Conservation (phyloP, 2,797 vertebrate genomes). For the Phrynocephalus vlangalii region DNA sequence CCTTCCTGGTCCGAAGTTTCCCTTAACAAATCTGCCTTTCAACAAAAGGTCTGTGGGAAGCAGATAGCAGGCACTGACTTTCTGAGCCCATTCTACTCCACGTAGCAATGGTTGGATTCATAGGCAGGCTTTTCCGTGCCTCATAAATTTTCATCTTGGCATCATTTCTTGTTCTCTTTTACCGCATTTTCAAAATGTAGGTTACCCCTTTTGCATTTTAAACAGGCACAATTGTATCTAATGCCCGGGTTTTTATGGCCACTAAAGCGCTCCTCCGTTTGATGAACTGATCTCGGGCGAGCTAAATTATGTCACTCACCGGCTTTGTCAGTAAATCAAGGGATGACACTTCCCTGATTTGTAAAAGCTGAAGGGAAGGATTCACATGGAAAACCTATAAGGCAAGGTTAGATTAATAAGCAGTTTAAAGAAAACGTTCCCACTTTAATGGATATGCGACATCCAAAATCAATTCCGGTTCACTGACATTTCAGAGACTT, state of each 20-base stretch:
- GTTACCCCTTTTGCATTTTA: slow-evolving; percentile 81
- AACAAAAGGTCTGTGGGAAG: slow-evolving; percentile 61
- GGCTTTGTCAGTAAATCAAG: slow-evolving; percentile 77
- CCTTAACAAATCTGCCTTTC: slow-evolving; percentile 62
- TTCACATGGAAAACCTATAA: slow-evolving; percentile 60
- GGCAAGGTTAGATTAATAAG: slow-evolving; percentile 77
- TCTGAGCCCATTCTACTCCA: slow-evolving; percentile 30
- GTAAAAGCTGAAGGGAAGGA: slow-evolving; percentile 64
- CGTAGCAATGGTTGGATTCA: slow-evolving; percentile 56
- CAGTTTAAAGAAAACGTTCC: slow-evolving; percentile 73
- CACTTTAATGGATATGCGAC: slow-evolving; percentile 56
- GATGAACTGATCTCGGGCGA: slow-evolving; percentile 82
- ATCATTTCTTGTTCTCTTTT: slow-evolving; percentile 73
- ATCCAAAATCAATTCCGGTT: slow-evolving; percentile 63
- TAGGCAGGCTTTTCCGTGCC: slow-evolving; percentile 59
- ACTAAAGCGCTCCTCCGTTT: slow-evolving; percentile 77
- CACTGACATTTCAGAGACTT: slow-evolving; percentile 63
- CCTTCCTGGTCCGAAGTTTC: slow-evolving; percentile 39
- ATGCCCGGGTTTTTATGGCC: slow-evolving; percentile 70
- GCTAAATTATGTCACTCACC: slow-evolving; percentile 79
- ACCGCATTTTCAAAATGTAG: slow-evolving; percentile 75
- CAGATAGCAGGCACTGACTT: slow-evolving; percentile 57
- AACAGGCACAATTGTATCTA: slow-evolving; percentile 74
- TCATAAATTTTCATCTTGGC: slow-evolving; percentile 73
- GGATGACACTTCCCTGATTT: slow-evolving; percentile 77